Evolutionary conservation across 2,888 invertebrate species (phyloP).

Genomic region (Cotesia congregata): DNA sequence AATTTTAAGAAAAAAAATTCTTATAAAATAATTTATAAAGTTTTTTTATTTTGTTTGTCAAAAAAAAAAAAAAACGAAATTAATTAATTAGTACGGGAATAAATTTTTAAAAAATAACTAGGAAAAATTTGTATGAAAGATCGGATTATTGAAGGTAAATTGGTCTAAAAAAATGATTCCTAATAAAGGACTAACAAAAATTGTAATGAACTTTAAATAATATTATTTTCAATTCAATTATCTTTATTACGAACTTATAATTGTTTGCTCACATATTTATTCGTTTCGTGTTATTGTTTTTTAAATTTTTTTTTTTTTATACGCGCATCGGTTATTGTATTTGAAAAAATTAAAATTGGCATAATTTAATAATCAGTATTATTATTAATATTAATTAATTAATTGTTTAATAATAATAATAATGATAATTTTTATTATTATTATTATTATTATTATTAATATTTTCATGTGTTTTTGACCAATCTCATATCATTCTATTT

Average conservation of each 20-base stretch:
- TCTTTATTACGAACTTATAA: constrained; percentile 1
- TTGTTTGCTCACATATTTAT: neutral
- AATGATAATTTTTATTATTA: neutral
- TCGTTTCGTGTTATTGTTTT: neutral
- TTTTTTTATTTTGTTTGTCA: too few species aligned
- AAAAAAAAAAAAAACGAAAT: too few species aligned
- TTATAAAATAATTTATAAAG: too few species aligned
- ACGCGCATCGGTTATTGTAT: neutral
- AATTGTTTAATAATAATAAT: neutral
- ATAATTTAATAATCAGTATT: neutral
- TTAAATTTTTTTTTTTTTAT: neutral
- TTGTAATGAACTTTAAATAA: neutral
- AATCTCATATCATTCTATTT: neutral
- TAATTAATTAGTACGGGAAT: too few species aligned
- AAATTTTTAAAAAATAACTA: too few species aligned
- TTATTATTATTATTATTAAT: neutral
- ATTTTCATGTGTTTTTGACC: neutral
- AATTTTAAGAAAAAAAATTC: too few species aligned
- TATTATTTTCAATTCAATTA: neutral
- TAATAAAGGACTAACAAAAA: neutral
- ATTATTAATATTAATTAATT: neutral
- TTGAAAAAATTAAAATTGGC: neutral
- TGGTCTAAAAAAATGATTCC: too few species aligned
- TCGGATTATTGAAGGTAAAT: too few species aligned
- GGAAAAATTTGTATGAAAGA: too few species aligned